phyloP scores from a whole-genome alignment of 2,113 vertebrate genomes.

The Macaca mulatta region DNA sequence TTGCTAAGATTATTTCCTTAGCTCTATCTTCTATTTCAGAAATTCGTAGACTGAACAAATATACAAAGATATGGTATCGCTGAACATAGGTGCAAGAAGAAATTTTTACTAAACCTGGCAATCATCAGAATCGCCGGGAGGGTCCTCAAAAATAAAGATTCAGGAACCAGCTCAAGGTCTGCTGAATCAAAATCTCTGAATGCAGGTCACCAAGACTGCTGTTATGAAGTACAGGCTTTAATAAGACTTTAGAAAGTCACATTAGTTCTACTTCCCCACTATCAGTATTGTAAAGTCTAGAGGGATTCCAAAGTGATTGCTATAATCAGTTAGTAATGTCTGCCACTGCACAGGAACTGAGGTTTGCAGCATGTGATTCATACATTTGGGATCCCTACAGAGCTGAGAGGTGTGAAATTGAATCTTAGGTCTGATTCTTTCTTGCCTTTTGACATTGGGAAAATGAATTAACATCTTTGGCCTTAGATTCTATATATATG shows the following conservation, averaged over 20 bases:
- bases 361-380: not conserved
- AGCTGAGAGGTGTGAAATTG: not conserved
- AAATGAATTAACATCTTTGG: not conserved
- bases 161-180: not conserved
- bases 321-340: not conserved
- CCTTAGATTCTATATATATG: not conserved
- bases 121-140: not conserved
- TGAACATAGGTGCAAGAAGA: not conserved
- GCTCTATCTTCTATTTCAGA: not conserved
- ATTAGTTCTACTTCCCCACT: not conserved
- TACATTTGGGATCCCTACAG: not conserved
- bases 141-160: not conserved
- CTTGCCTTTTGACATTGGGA: not conserved
- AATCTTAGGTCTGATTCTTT: not conserved
- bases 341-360: not conserved
- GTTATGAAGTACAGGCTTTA: not conserved
- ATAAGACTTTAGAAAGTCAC: not conserved
- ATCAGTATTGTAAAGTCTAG: not conserved
- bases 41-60: not conserved
- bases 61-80: not conserved
- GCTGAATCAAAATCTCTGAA: not conserved
- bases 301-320: not conserved
- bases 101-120: not conserved
- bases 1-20: not conserved
- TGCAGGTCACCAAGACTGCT: not conserved